phyloP scores from a whole-genome alignment of 2,113 vertebrate species.

The Leucosticte australis region DNA sequence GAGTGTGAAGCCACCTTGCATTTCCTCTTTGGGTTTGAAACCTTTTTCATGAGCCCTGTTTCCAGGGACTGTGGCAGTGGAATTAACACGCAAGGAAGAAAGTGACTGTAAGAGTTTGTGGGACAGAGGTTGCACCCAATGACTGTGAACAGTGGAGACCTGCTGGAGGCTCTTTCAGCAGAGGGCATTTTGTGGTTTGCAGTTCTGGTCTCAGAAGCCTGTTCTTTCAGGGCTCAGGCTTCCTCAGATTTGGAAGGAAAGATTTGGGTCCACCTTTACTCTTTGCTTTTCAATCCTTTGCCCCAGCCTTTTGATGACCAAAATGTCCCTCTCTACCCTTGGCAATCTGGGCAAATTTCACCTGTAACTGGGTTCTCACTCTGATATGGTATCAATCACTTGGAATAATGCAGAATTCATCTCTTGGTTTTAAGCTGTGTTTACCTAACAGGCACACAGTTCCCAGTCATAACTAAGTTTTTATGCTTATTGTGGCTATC shows the following conservation, averaged over 20 bases:
- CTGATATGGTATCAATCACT: neutral
- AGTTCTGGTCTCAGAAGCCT: rapidly evolving
- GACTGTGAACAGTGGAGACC: neutral
- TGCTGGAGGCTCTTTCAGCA: neutral
- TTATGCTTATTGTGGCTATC: neutral
- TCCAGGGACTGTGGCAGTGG: neutral
- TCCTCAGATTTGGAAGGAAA: no score
- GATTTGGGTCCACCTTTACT: neutral
- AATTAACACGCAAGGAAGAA: neutral
- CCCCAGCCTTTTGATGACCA: neutral
- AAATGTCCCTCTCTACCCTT: neutral
- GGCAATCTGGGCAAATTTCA: neutral
- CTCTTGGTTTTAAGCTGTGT: neutral
- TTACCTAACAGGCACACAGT: rapidly evolving
- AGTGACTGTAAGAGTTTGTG: neutral
- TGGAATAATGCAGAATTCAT: neutral
- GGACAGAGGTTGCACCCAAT: neutral
- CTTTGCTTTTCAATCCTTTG: neutral
- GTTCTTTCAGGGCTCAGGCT: neutral
- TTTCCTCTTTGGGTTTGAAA: neutral
- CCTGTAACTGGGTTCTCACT: neutral
- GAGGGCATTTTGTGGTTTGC: neutral
- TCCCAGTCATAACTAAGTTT: neutral
- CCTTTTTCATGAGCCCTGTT: neutral
- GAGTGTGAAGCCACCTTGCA: neutral